phyloP scores from a whole-genome alignment of 1,140 invertebrate genomes.

The Himalopsyche phryganea region DNA sequence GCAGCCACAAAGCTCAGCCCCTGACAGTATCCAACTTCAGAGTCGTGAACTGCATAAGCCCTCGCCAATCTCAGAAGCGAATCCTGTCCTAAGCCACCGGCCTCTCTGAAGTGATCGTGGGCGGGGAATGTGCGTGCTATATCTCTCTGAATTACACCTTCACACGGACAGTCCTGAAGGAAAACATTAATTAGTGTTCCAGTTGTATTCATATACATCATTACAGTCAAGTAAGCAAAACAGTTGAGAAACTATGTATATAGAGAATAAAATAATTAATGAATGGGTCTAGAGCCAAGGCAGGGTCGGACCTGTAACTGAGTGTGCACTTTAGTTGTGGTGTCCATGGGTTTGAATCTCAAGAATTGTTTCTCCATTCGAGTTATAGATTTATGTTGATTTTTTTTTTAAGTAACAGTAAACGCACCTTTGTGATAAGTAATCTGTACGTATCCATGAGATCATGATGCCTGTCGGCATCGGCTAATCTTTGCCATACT shows the following conservation, averaged over 20 bases:
- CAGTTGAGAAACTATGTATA: too few species aligned
- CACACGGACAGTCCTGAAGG: constrained; percentile 77
- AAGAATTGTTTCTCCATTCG: too few species aligned
- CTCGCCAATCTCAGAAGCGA: constrained; percentile 92
- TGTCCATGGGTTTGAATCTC: too few species aligned
- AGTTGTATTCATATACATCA: too few species aligned
- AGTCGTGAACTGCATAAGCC: constrained; percentile 96
- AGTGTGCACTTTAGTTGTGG: too few species aligned
- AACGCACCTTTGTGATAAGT: constrained; percentile 84
- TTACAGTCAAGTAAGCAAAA: too few species aligned
- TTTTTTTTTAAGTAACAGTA: too few species aligned
- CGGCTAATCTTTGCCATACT: constrained; percentile 94
- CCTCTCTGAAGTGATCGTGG: constrained; percentile 95
- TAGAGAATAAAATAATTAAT: too few species aligned
- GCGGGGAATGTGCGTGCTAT: constrained; percentile 98
- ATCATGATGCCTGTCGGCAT: constrained; percentile 74
- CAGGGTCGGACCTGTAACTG: too few species aligned
- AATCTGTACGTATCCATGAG: constrained; percentile 91
- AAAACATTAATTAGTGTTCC: too few species aligned
- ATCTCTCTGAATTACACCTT: constrained; percentile 91
- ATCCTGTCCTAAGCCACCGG: constrained; percentile 88
- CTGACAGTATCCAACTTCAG: constrained; percentile 98
- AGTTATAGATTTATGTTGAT: too few species aligned
- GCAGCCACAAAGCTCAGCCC: constrained; percentile 96
- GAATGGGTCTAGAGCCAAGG: too few species aligned